Base-by-base conservation (phyloP, 2,888 invertebrate genomes). In the Ormyrus pomaceus region DNA sequence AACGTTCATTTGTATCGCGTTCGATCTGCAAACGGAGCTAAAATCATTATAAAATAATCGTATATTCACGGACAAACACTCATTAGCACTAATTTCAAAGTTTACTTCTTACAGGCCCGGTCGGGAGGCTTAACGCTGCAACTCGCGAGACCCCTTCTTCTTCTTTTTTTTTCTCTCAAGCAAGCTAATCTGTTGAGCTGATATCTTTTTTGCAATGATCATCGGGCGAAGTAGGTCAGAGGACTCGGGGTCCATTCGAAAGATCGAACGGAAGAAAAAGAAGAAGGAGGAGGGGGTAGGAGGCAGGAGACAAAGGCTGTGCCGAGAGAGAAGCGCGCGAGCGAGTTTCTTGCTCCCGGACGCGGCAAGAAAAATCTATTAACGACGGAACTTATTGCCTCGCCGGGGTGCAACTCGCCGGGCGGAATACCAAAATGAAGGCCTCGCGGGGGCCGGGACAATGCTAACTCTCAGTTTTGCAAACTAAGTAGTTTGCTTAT, bases 281-380 rank as follows among this genome's bases (percentile, higher is more conserved):
- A 70, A 70, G 34, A 3, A 50, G 50, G 59, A 55, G 61, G 62
- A 78, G 73, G 61, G 61, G 34, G 34, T 1, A 19, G n/a, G 46
- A 48, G 66, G 51, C 34, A 66, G 55, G 13, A 77, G 73, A 72
- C 72, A 74, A 76, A 68, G 70, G 75, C 34, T 4, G 34, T 2
- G 34, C 34, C 19, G 1, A 19, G 19, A 19, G 50, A 59, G 45
- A 3, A 4, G 59, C n/a, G 34, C 34, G 34, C 34, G 34, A 2
- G n/a, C 66, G 45, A 66, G 59, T 66, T 81, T 70, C 65, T 76
- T 34, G 61, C 58, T 62, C 64, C 66, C 55, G 46, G 58, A 74
- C 19, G 10, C 79, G 77, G 79, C 71, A 82, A 83, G 81, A 79
- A 84, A 82, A 84, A 84, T 84, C 74, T 82, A 84, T 80, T 82